Percentiles rank a stretch among this genome's conserved stretches.
Evolutionary conservation across 1,140 invertebrate genomes (phyloP).

Genomic region (Diuraphis noxia): DNA sequence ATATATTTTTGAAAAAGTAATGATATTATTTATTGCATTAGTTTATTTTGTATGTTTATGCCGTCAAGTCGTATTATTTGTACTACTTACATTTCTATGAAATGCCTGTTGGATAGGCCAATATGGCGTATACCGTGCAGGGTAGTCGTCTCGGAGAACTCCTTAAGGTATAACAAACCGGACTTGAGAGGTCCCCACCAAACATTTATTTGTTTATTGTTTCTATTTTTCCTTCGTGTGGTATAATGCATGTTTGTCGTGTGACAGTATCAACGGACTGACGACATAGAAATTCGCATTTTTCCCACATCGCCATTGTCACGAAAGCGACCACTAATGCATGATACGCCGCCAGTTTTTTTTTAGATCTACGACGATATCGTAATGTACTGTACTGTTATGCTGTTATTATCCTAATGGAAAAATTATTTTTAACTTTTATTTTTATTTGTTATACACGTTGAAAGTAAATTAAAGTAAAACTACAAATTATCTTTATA

Average conservation of each 20-base stretch:
- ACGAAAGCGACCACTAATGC: conserved; percentile 49
- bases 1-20: background rate
- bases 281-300: conserved; percentile 32
- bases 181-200: background rate
- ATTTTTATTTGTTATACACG: conserved; percentile 3
- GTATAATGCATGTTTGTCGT: conserved; percentile 14
- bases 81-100: conserved; percentile 53
- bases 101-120: conserved; percentile 49
- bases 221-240: conserved; percentile 28
- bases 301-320: conserved; percentile 52
- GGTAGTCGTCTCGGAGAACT: conserved; percentile 53
- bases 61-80: background rate
- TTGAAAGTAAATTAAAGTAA: conserved; percentile 38
- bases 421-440: conserved; percentile 31
- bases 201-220: conserved; percentile 48
- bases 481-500: background rate
- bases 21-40: background rate
- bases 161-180: conserved; percentile 38
- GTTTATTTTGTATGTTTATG: background rate
- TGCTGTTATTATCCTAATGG: conserved; percentile 50
- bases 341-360: conserved; percentile 50
- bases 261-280: background rate
- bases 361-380: conserved; percentile 39
- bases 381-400: conserved; percentile 21
- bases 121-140: conserved; percentile 53